Base-by-base conservation (phyloP, 2,888 invertebrate genomes). In the Thymelicus sylvestris region DNA sequence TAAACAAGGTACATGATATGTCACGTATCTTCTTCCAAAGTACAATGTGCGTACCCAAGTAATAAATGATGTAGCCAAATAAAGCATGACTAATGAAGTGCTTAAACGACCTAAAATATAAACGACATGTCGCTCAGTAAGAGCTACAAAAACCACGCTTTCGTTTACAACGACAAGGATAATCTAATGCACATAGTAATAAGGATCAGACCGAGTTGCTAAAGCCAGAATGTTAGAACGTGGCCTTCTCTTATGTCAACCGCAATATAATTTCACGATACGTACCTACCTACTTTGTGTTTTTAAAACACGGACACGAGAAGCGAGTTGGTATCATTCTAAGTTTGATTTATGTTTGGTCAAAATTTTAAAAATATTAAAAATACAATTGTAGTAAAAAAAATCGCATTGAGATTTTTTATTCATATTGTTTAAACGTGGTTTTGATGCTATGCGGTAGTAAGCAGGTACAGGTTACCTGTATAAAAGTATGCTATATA, bases 211-310 rank as follows among this genome's bases (percentile, higher is more conserved):
- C 75, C 71, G 79, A 78, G 77, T 76, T 79, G 81, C 80, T 81
- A 86, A 84, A 85, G 84, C 77, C 75, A 74, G 82, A 81, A 80
- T 78, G 81, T 85, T 83, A 79, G 81, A 81, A 80, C 82, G 80
- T 78, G 83, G 83, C 79, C 81, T 5, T 84, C 83, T 81, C 81
- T 83, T 85, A 89, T 85, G 88, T 87, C 85, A 90, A 89, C 90
- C 88, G 86, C 89, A 83, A 90, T 90, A 91, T 90, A 91, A 89
- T 83, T 82, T 66, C 71, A 71, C 71, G 61, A 60, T 41, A 60
- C 31, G 19, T 5, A 38, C 13, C n/a, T n/a, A n/a, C 8, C 19
- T 59, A 24, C 47, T 44, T 67, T 67, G 64, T 59, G 41, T 64
- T 60, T 70, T 65, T 63, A 38, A 47, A 48, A 39, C 57, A 57